A percentile compares a stretch with the other conserved stretches of the same genome.
These are phyloP conservation scores for Xyliphius kryptos DNA, from an alignment of 2,113 vertebrate genomes.

Conservation along the genomic window DNA sequence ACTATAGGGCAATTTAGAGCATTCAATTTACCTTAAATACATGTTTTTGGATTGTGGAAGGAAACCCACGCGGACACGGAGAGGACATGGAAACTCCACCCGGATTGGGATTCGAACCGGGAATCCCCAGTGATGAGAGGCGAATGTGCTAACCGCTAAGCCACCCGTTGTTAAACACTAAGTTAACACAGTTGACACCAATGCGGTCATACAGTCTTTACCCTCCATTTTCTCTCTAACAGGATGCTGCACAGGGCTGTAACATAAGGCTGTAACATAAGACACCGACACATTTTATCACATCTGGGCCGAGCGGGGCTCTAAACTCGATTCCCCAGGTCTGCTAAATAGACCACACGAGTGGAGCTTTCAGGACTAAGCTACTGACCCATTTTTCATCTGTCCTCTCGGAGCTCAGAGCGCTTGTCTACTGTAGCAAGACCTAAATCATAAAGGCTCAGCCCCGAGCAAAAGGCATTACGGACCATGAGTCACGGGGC, in stretches of 20 bases:
- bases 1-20: too few species aligned
- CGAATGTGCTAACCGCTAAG: too few species aligned
- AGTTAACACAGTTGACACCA: too few species aligned
- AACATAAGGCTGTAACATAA: conserved; percentile 11
- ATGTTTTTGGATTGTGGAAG: too few species aligned
- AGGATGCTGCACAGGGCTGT: background rate
- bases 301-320: conserved; percentile 9
- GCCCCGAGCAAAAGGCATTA: conserved; percentile 24
- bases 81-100: too few species aligned
- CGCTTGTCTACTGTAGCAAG: conserved; percentile 14
- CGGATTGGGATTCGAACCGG: too few species aligned
- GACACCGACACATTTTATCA: conserved; percentile 30
- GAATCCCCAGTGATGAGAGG: too few species aligned
- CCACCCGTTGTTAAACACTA: too few species aligned
- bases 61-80: too few species aligned
- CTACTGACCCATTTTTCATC: conserved; percentile 36
- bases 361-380: conserved; percentile 19
- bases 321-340: conserved; percentile 10
- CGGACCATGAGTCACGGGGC: conserved; percentile 16
- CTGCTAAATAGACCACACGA: conserved; percentile 24
- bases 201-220: too few species aligned
- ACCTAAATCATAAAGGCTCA: conserved; percentile 35
- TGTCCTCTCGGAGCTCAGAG: conserved; percentile 22
- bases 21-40: too few species aligned
- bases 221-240: background rate